Evolutionary conservation across 2,797 vertebrate species (phyloP).

Genomic region (Mastacembelus armatus): DNA sequence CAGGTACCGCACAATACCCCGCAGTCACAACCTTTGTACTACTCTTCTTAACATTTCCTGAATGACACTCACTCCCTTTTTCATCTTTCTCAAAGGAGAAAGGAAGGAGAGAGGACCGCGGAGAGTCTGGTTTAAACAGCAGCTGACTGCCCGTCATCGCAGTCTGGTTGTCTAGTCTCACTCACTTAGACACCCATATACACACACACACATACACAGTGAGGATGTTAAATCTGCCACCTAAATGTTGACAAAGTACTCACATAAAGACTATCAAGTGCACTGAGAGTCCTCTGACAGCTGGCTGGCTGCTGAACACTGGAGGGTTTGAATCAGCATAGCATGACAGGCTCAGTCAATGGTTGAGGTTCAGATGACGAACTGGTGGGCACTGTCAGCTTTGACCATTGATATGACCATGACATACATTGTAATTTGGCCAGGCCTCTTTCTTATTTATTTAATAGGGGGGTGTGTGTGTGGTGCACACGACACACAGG

Average conservation of each 20-base stretch:
- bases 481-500: constrained; percentile 37
- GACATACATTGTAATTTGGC: constrained; percentile 55
- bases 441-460: constrained; percentile 72
- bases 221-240: constrained; percentile 37
- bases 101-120: constrained; percentile 73
- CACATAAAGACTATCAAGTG: constrained; percentile 56
- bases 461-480: constrained; percentile 40
- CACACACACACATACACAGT: constrained; percentile 15
- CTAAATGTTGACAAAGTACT: constrained; percentile 57
- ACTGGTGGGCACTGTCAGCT: constrained; percentile 34
- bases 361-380: constrained; percentile 38
- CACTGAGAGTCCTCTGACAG: constrained; percentile 66
- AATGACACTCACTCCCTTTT: background rate
- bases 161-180: constrained; percentile 25
- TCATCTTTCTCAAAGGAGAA: constrained; percentile 66
- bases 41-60: background rate
- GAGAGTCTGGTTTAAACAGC: constrained; percentile 64
- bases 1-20: constrained; percentile 70
- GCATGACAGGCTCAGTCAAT: too few relatives aligned
- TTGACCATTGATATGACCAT: constrained; percentile 26
- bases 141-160: constrained; percentile 75
- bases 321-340: constrained; percentile 57
- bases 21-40: background rate
- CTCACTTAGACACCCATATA: constrained; percentile 24
- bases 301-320: constrained; percentile 43